phyloP scores from a whole-genome alignment of 2,797 vertebrate genomes.

The Taeniopygia guttata region DNA sequence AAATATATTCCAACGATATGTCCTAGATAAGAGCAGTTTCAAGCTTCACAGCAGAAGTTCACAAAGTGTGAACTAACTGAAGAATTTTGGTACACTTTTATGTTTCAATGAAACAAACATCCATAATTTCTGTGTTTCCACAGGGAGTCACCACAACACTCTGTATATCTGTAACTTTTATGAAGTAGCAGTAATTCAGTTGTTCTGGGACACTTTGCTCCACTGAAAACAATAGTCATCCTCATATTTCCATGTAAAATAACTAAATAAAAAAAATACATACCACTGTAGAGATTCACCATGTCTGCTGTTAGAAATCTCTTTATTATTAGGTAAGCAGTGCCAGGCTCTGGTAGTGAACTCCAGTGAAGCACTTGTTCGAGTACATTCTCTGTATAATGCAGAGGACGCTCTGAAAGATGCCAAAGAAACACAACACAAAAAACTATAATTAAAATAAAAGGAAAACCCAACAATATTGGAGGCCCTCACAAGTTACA shows the following conservation, averaged over 20 bases:
- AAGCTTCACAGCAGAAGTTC: neutral
- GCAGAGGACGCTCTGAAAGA: conserved; percentile 88
- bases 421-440: neutral
- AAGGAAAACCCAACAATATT: neutral
- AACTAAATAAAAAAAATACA: neutral
- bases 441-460: neutral
- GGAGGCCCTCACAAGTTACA: neutral
- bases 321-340: conserved; percentile 90
- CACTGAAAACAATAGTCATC: neutral
- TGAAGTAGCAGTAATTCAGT: neutral
- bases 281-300: conserved; percentile 66
- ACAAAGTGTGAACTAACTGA: neutral
- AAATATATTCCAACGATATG: neutral
- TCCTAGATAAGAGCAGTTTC: neutral
- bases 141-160: neutral
- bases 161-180: neutral
- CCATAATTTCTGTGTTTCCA: neutral
- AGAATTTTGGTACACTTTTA: neutral
- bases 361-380: conserved; percentile 95
- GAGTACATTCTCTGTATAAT: conserved; percentile 90
- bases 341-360: conserved; percentile 80
- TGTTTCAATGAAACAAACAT: neutral
- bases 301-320: conserved; percentile 73
- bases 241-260: neutral
- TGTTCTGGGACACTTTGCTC: neutral